Evolutionary conservation across 2,888 invertebrate genomes (phyloP), one percentile per base, ranked within the genome.

Genomic region (Eudemis profundana): DNA sequence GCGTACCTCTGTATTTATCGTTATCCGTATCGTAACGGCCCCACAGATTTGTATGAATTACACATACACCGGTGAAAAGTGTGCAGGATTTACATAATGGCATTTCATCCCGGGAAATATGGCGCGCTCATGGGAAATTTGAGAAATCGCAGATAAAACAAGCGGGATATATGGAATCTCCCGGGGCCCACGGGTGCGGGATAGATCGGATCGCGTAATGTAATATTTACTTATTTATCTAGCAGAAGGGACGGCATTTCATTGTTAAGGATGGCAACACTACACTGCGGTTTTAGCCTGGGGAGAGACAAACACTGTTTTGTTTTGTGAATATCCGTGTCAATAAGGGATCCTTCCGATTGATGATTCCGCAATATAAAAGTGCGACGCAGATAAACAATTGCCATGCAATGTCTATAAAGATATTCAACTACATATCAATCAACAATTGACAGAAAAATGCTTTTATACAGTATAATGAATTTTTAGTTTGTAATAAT

Each of bases 71-170:
- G 46, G 61, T 36, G 42, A 57, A 57, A 57, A 44, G 42, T 57
- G 57, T 50, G 29, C 42, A n/a, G 49, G 57, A 56, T 63, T 44
- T 57, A 23, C 57, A 33, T 50, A 57, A 57, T 50, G 42, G 50
- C 33, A n/a, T 61, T 19, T 36, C 17, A 50, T 57, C 57, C 46
- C 3, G 42, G 27, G 38, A 53, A 36, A 61, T 17, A 53, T 36
- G 61, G 36, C 27, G 44, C 44, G 46, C 60, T 50, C 53, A 61
- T 53, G 53, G 61, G 61, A 61, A 61, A 61, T 53, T 61, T 61
- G 53, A 51, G 38, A 44, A 46, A 44, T 53, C 33, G 44, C 42
- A 51, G 21, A 40, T 33, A 12, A 19, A 4, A 12, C 15, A 4
- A 4, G 23, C 40, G 51, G 44, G n/a, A 42, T 61, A 15, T 50